Percentiles rank a stretch among this genome's conserved stretches.
phyloP scores from a whole-genome alignment of 2,113 vertebrate species.

The Rynchops niger region DNA sequence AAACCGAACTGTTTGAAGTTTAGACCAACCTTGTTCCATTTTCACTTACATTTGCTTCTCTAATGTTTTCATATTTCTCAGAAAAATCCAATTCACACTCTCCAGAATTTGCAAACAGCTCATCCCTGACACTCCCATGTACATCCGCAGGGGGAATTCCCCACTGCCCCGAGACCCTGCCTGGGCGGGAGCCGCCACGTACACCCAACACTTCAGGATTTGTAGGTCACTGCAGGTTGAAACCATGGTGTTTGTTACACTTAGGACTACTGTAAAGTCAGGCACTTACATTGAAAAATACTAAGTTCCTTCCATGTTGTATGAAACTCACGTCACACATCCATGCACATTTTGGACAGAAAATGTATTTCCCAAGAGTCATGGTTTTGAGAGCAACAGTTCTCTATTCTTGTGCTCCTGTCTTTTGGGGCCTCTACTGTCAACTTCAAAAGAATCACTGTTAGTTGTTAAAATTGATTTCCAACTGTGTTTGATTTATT shows the following conservation, averaged over 20 bases:
- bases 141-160: rapidly evolving
- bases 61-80: background rate
- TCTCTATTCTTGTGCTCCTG: background rate
- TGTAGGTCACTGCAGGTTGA: background rate
- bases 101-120: background rate
- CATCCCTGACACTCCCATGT: background rate
- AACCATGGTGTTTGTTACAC: background rate
- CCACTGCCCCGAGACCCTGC: background rate
- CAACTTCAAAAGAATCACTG: slow-evolving; percentile 7
- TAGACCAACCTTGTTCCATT: background rate
- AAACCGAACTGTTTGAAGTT: background rate
- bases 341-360: background rate
- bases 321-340: background rate
- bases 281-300: background rate
- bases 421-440: background rate
- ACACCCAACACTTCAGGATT: background rate
- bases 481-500: slow-evolving; percentile 30
- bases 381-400: background rate
- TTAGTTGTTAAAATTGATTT: background rate
- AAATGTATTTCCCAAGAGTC: background rate
- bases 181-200: rapidly evolving
- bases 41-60: background rate
- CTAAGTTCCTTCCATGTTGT: background rate
- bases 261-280: background rate
- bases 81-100: background rate